Evolutionary conservation across 2,113 vertebrate species (phyloP), one percentile per base, ranked within the genome.

Genomic region (Tragulus kanchil): DNA sequence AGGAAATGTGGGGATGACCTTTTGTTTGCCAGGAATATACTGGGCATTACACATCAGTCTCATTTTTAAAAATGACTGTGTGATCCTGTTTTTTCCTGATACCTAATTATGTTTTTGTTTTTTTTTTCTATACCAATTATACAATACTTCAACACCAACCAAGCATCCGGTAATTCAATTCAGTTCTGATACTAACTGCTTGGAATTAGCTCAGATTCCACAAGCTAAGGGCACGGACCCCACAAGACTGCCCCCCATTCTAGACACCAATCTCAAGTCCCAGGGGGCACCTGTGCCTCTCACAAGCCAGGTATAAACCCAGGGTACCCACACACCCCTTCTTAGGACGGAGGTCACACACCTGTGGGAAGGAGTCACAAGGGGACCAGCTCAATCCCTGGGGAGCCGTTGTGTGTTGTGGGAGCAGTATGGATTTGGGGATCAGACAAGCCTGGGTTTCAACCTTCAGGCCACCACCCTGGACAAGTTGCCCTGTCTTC

Each of bases 221-320:
- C 28, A 26, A 7, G 64, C 23, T 36, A 23, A 11, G 25, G 5
- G 8, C 15, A 48, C 7, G 8, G 69, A 56, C 28, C 26, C 4
- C 48, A 1, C 5, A 31, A 36, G 42, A n/a, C n/a, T 5, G 61
- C 36, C 7, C 62, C 50, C 17, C 3, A 2, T 21, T 5, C 64
- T 45, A 50, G 83, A 52, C 21, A 0, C 8, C 59, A 9, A 0
- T 36, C 28, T 0, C 6, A 2, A 58, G 79, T 52, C 48, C 61
- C 25, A 15, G 73, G 56, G 42, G 19, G 11, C 23, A 23, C 16
- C 25, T 2, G 19, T 4, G 3, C n/a, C 48, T 86, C 84, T 85
- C 28, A 28, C 28, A 5, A 48, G 3, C 0, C 3, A 50, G 42
- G 65, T 61, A 0, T 23, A 28, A 61, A 10, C 16, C 0, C 2